Evolutionary conservation across 1,140 invertebrate genomes (phyloP).

Genomic region (Metopolophium dirhodum): DNA sequence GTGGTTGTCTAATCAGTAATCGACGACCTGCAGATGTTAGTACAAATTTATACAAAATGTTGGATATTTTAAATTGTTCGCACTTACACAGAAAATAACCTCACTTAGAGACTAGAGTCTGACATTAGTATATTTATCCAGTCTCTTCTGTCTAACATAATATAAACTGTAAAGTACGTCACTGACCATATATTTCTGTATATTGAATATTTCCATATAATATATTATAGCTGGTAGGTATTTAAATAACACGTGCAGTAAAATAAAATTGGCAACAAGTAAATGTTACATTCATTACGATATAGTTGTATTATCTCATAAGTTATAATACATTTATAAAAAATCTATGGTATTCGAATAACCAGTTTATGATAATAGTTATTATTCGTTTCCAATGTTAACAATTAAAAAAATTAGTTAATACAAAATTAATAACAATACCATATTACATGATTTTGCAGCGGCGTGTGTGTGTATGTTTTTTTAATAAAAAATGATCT

Average conservation of each 20-base stretch:
- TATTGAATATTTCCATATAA: background rate
- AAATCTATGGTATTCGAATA: background rate
- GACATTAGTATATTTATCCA: background rate
- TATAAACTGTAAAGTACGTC: background rate
- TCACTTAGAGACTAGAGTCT: background rate
- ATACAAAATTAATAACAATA: background rate
- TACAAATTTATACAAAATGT: background rate
- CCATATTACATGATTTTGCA: background rate
- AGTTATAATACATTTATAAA: slow-evolving; percentile 13
- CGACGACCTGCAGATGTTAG: background rate
- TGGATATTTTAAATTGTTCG: background rate
- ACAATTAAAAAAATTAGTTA: background rate
- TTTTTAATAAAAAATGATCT: background rate
- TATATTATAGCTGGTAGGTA: background rate
- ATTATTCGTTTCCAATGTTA: background rate
- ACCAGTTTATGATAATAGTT: background rate
- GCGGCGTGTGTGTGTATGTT: background rate
- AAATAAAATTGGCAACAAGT: background rate
- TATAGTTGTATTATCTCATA: background rate
- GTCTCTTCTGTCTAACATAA: background rate
- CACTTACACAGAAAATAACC: background rate
- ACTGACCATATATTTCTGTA: background rate
- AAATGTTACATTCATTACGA: background rate
- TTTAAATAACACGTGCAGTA: background rate
- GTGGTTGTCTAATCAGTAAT: background rate